Evolutionary conservation across 2,797 vertebrate species (phyloP).

Genomic region (Manis crassicaudata): DNA sequence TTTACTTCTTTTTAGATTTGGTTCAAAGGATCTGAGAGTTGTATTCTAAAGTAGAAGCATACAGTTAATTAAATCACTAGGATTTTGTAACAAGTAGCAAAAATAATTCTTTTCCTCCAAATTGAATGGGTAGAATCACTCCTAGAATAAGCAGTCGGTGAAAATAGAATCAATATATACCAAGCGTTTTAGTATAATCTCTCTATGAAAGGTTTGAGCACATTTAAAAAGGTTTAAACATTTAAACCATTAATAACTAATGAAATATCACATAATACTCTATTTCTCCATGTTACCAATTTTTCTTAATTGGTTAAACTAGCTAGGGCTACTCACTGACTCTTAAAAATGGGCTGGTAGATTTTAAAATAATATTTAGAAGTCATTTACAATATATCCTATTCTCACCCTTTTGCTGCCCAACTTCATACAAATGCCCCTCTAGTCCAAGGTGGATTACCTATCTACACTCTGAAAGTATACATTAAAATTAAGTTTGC

Average conservation of each 20-base stretch:
- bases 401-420: background rate
- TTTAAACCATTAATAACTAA: conserved; percentile 8
- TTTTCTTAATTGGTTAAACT: conserved; percentile 36
- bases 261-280: background rate
- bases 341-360: background rate
- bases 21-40: conserved; percentile 25
- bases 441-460: background rate
- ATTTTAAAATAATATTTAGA: conserved; percentile 47
- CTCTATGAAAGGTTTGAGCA: background rate
- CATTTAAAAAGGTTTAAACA: too few relatives aligned
- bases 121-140: background rate
- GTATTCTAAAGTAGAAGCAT: background rate
- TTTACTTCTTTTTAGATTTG: background rate
- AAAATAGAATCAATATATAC: background rate
- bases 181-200: background rate
- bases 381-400: background rate
- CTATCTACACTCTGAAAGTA: background rate
- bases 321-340: background rate
- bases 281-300: background rate
- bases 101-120: background rate
- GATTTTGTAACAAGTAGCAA: background rate
- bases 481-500: conserved; percentile 19
- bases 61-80: background rate
- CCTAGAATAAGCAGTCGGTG: background rate
- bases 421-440: background rate